phyloP scores from a whole-genome alignment of 2,888 invertebrate species.

The Rhynchonema sp. region DNA sequence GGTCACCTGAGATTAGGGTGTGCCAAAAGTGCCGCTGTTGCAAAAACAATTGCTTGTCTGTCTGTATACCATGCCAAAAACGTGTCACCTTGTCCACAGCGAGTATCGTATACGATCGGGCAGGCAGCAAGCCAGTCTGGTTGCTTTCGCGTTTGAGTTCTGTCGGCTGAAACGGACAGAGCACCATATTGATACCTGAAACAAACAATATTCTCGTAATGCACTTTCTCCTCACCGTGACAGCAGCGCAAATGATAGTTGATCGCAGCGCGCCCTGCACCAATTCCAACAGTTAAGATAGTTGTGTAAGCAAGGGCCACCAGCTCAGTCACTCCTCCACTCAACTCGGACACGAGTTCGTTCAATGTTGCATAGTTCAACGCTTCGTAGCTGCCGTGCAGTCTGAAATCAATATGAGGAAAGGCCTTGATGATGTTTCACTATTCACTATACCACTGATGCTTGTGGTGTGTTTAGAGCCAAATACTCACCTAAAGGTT shows the following conservation, averaged over 20 bases:
- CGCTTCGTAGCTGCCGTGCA: conserved; percentile 80
- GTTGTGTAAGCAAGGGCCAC: not conserved
- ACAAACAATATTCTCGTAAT: no score
- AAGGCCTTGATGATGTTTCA: no score
- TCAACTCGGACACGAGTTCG: conserved; percentile 6
- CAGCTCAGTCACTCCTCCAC: conserved; percentile 5
- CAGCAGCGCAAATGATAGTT: not conserved
- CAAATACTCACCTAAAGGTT: no score
- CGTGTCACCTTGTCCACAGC: not conserved
- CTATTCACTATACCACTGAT: no score
- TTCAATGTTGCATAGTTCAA: conserved; percentile 38
- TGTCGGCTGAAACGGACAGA: no score
- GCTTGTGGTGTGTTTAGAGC: no score
- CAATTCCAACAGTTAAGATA: not conserved
- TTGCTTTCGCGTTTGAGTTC: no score
- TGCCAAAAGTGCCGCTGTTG: no score
- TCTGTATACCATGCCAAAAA: not conserved
- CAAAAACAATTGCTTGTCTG: not conserved
- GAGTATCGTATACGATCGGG: not conserved
- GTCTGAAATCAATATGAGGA: no score
- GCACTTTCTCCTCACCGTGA: not conserved
- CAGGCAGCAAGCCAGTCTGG: not conserved
- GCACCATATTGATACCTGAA: not conserved
- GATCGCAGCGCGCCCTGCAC: not conserved
- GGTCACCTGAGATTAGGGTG: not conserved